These are phyloP conservation scores for Galerucella nymphaeae DNA, from an alignment of 2,888 invertebrate species.

Conservation along the genomic window DNA sequence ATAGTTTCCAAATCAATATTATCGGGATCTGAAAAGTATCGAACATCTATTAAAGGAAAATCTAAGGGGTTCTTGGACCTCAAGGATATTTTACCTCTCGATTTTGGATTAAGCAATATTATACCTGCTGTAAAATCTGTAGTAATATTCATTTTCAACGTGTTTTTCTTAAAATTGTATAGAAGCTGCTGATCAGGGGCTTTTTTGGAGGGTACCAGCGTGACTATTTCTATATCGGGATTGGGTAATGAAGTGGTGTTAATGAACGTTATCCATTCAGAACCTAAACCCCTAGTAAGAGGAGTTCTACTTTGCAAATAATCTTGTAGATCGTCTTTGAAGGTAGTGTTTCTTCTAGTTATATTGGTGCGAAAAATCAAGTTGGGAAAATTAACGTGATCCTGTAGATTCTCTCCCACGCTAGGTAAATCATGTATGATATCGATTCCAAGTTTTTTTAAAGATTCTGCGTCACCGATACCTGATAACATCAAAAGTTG, in stretches of 20 bases:
- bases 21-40: conserved; percentile 46
- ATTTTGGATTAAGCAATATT: conserved; percentile 51
- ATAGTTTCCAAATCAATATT: conserved; percentile 74
- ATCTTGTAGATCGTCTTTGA: conserved; percentile 17
- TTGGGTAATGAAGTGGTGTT: conserved; percentile 10
- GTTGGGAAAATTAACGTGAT: conserved; percentile 22
- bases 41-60: too few species aligned
- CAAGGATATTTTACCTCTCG: too few species aligned
- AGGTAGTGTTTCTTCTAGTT: conserved; percentile 3
- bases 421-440: conserved; percentile 26
- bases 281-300: conserved; percentile 7
- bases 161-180: not conserved
- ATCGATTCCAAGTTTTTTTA: conserved; percentile 26
- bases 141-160: not conserved
- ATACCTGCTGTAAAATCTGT: conserved; percentile 42
- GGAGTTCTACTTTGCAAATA: conserved; percentile 15
- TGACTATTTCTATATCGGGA: conserved; percentile 11
- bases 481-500: conserved; percentile 40
- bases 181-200: not conserved
- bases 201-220: not conserved
- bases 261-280: conserved; percentile 18
- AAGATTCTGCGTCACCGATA: conserved; percentile 33
- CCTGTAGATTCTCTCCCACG: conserved; percentile 38
- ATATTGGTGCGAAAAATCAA: conserved; percentile 30
- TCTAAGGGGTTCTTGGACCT: too few species aligned